Percentiles rank a stretch among this genome's conserved stretches.
These are phyloP conservation scores for Erpetoichthys calabaricus DNA, from an alignment of 2,797 vertebrate species.

Conservation along the genomic window DNA sequence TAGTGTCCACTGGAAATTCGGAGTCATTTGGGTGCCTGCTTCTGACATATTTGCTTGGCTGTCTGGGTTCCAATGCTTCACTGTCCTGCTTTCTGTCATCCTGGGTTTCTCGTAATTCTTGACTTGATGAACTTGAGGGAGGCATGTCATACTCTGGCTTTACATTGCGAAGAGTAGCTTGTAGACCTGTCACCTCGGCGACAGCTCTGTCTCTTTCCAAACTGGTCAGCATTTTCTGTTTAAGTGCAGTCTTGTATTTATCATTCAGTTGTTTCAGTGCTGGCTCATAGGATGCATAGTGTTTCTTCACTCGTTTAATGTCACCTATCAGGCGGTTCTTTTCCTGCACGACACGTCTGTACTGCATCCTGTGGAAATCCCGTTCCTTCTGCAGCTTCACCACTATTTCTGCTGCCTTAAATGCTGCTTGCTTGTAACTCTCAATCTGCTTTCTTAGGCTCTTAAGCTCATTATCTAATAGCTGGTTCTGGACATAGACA, in stretches of 20 bases:
- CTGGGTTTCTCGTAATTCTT: background rate
- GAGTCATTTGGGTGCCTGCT: slow-evolving; percentile 33
- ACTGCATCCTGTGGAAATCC: slow-evolving; percentile 65
- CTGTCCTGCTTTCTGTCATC: background rate
- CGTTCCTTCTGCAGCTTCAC: slow-evolving; percentile 54
- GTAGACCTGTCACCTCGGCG: slow-evolving; percentile 35
- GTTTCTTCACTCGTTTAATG: slow-evolving; percentile 61
- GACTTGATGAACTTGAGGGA: background rate
- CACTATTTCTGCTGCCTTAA: slow-evolving; percentile 49
- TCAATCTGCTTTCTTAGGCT: slow-evolving; percentile 51
- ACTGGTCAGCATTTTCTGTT: slow-evolving; percentile 55
- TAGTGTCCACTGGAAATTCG: slow-evolving; percentile 24
- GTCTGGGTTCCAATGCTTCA: slow-evolving; percentile 9
- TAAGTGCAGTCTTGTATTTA: slow-evolving; percentile 57
- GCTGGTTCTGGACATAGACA: slow-evolving; percentile 50
- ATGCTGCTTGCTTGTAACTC: slow-evolving; percentile 40
- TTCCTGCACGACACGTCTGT: slow-evolving; percentile 64
- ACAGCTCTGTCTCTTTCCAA: slow-evolving; percentile 58
- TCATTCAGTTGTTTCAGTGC: slow-evolving; percentile 55
- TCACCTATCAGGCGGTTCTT: slow-evolving; percentile 62
- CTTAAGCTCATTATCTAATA: slow-evolving; percentile 54
- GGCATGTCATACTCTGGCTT: slow-evolving; percentile 9
- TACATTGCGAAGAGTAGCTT: slow-evolving; percentile 22
- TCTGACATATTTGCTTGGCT: slow-evolving; percentile 22
- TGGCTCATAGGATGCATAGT: slow-evolving; percentile 60